These are phyloP conservation scores for Dione vanillae DNA, from an alignment of 2,888 invertebrate species.

Conservation along the genomic window DNA sequence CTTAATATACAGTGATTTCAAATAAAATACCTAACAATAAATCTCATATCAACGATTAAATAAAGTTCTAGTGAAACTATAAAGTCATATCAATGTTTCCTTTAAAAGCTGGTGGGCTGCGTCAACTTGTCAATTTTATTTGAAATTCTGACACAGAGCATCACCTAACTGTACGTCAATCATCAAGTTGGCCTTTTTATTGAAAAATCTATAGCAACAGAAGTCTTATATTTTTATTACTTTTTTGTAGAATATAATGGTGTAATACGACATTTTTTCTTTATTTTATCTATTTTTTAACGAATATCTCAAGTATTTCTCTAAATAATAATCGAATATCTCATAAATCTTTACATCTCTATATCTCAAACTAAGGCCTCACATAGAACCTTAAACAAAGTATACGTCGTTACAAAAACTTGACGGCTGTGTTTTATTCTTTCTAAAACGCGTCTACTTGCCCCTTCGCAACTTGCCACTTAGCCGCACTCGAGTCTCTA, in stretches of 20 bases:
- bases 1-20: no score
- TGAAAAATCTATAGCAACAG: neutral
- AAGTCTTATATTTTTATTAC: no score
- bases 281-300: no score
- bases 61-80: neutral
- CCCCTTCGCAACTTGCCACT: slow-evolving; percentile 62
- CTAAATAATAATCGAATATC: no score
- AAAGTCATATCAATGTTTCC: neutral
- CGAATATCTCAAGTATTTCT: no score
- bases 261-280: no score
- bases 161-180: slow-evolving; percentile 5
- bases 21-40: no score
- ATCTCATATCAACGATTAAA: neutral
- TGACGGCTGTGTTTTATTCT: slow-evolving; percentile 31
- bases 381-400: neutral
- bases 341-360: no score
- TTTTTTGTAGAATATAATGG: no score
- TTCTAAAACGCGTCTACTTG: slow-evolving; percentile 42
- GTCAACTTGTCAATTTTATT: slow-evolving; percentile 11
- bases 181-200: neutral
- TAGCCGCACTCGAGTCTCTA: slow-evolving; percentile 57
- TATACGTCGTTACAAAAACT: slow-evolving; percentile 8
- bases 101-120: neutral
- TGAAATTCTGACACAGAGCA: slow-evolving; percentile 5
- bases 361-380: no score